Conservation (phyloP, 2,888 invertebrate species). For the Eristalinus aeneus region DNA sequence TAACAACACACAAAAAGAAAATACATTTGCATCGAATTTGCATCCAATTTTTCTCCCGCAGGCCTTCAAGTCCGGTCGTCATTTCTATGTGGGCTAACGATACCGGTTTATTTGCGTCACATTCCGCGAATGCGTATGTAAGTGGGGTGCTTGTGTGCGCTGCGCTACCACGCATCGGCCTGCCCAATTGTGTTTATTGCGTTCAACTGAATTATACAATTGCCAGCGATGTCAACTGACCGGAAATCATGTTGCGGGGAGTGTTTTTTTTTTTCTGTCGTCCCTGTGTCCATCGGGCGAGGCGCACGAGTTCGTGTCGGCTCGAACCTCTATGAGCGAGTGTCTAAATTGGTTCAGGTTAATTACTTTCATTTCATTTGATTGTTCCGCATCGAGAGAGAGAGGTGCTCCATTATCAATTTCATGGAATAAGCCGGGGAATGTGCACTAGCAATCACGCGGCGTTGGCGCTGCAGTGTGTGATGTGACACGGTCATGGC, state of each 20-base stretch:
- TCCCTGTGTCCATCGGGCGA: neutral
- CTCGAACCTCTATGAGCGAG: neutral
- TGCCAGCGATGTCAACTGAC: neutral
- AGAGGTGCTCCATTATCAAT: neutral
- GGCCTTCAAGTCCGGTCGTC: neutral
- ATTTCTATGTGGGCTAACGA: constrained; percentile 12
- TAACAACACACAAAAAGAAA: neutral
- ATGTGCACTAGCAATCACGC: neutral
- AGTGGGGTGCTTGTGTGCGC: neutral
- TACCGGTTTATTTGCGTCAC: constrained; percentile 23
- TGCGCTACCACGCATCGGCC: neutral
- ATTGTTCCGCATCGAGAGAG: neutral
- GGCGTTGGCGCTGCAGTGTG: neutral
- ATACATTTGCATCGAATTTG: constrained; percentile 8
- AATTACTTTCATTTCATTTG: neutral
- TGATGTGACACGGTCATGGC: neutral
- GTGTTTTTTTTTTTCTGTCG: neutral
- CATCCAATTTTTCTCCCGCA: constrained; percentile 1
- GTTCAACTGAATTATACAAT: neutral
- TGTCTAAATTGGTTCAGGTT: neutral
- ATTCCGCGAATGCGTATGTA: neutral
- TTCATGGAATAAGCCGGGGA: neutral
- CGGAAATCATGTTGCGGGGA: neutral
- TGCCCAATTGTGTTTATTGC: neutral
- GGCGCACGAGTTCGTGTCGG: neutral